Base-by-base conservation (phyloP, 1,140 invertebrate genomes). In the Saccostrea echinata region DNA sequence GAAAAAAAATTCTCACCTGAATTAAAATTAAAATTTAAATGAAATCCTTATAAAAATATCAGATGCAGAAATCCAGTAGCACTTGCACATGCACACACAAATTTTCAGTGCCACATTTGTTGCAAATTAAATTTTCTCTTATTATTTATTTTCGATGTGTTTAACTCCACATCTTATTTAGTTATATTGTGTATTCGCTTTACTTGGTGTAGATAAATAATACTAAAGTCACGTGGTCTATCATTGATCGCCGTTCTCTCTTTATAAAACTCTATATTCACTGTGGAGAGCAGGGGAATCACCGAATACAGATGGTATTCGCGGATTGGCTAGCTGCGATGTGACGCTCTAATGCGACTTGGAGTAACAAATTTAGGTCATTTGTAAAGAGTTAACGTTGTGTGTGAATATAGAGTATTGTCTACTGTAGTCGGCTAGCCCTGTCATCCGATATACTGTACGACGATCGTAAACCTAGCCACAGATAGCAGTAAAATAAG, bases 351-450 rank as follows among this genome's bases (percentile, higher is more conserved):
- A 76, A 76, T 76, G 27, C 27, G 68, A 76, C 68, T 71, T 76
- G 68, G 68, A 76, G 68, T 76, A 76, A 76, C 68, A 76, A 76
- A 76, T 76, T 76, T 27, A 76, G 68, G 68, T 76, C 68, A 76
- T 76, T 76, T 76, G 68, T 76, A 76, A 71, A 76, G 68, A 27
- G 68, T 33, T 33, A 30, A 30, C 68, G 30, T 12, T 76, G 68
- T 76, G 21, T 76, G 24, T 76, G 68, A 16, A 6, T 16, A 27
- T 76, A 33, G 2, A 30, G 68, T 76, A 76, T 76, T 76, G 68
- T 76, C 68, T 76, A 76, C 11, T 18, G 21, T 76, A 27, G 16
- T 76, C 30, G 24, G 27, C 33, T 30, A 27, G 43, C 13, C 68
- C 68, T 76, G 68, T 76, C 68, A 76, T 76, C 27, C 33, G 30